Conservation (phyloP, 1,140 invertebrate species). For the Branchinecta lynchi region DNA sequence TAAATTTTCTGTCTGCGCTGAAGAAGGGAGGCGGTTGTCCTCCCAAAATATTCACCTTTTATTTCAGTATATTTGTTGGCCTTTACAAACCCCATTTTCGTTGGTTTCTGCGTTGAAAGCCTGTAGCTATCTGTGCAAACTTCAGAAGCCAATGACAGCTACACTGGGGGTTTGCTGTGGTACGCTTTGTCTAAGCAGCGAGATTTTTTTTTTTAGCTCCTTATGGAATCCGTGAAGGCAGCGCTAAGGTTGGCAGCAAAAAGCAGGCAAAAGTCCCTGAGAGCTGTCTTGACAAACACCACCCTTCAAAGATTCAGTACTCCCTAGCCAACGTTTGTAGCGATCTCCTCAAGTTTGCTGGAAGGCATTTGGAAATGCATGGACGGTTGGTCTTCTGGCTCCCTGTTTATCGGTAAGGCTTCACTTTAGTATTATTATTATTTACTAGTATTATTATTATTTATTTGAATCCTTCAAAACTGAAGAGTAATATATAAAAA, state of each 20-base stretch:
- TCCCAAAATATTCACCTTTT: no score
- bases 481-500: no score
- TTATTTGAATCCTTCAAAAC: no score
- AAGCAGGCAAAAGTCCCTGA: constrained; percentile 39
- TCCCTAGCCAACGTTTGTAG: constrained; percentile 56
- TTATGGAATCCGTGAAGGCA: constrained; percentile 84
- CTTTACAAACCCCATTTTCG: no score
- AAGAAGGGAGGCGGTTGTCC: no score
- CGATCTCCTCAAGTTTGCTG: constrained; percentile 69
- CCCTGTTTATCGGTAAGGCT: constrained; percentile 56
- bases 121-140: no score
- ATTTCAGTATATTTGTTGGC: no score
- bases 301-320: constrained; percentile 78
- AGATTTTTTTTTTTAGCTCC: constrained; percentile 53
- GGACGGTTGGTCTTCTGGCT: constrained; percentile 81
- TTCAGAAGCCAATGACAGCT: no score
- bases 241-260: constrained; percentile 54
- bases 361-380: constrained; percentile 51
- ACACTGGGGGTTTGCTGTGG: no score
- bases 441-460: neutral
- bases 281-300: constrained; percentile 47
- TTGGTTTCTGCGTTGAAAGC: no score
- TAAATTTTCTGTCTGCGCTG: no score
- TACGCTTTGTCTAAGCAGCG: no score
- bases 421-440: constrained; percentile 7